A percentile compares a stretch with the other conserved stretches of the same genome.
Evolutionary conservation across 2,797 vertebrate genomes (phyloP).

Genomic region (Phoebastria nigripes): DNA sequence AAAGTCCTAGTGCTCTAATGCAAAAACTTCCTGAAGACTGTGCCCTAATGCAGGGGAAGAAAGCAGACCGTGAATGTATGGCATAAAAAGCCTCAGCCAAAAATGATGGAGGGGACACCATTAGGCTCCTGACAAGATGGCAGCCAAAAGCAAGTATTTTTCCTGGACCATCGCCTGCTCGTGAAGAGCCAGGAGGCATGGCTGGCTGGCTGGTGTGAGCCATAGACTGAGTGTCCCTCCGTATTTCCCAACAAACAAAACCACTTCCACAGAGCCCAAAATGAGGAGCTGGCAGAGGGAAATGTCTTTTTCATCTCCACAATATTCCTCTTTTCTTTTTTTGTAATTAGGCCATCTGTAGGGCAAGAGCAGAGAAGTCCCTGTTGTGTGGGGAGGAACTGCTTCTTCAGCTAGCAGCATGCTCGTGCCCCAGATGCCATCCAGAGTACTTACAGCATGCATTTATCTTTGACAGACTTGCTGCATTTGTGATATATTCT

Average conservation of each 20-base stretch:
- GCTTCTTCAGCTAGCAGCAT: neutral
- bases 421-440: neutral
- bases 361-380: neutral
- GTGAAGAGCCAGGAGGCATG: neutral
- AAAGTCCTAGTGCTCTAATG: neutral
- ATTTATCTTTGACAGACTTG: neutral
- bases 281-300: neutral
- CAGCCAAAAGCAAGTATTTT: neutral
- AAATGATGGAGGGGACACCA: neutral
- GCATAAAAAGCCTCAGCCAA: neutral
- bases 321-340: neutral
- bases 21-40: neutral
- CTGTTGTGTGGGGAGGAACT: neutral
- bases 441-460: neutral
- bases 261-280: neutral
- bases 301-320: neutral
- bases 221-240: neutral
- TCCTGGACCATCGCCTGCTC: neutral
- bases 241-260: neutral
- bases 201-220: rapidly evolving
- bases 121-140: neutral
- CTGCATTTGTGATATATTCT: neutral
- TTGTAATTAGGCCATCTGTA: neutral
- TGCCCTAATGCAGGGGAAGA: neutral
- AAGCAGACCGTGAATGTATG: neutral